Percentiles rank a stretch among this genome's conserved stretches.
Conservation (phyloP, 1,140 invertebrate species). For the Drosophila micromelanica region DNA sequence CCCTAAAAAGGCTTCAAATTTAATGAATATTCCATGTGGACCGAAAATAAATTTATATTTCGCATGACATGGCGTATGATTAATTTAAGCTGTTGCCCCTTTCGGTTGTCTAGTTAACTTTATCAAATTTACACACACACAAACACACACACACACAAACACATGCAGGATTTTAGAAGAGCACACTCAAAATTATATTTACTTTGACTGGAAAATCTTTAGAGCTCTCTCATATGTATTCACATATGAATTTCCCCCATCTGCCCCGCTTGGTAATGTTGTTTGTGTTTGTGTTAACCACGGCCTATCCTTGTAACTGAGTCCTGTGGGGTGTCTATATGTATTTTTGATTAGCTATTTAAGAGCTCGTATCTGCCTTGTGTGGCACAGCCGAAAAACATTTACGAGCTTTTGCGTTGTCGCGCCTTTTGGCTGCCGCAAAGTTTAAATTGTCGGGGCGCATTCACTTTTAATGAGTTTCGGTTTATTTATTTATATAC, state of each 20-base stretch:
- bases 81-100: constrained; percentile 52
- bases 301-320: background rate
- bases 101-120: constrained; percentile 58
- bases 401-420: background rate
- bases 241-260: constrained; percentile 25
- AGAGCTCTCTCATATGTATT: constrained; percentile 3
- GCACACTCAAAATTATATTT: constrained; percentile 18
- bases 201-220: constrained; percentile 13
- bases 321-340: constrained; percentile 47
- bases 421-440: constrained; percentile 36
- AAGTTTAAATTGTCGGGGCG: constrained; percentile 42
- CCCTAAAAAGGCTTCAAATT: constrained; percentile 51
- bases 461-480: constrained; percentile 50
- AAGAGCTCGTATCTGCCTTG: constrained; percentile 27
- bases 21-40: constrained; percentile 69
- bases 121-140: constrained; percentile 42
- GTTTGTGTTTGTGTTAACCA: background rate
- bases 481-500: constrained; percentile 28
- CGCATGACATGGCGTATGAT: constrained; percentile 69
- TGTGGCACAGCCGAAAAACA: constrained; percentile 7
- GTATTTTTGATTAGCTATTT: constrained; percentile 79
- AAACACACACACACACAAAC: constrained; percentile 5
- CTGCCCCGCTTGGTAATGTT: constrained; percentile 8
- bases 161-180: background rate
- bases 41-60: constrained; percentile 18